Conservation (phyloP, 2,113 vertebrate species). For the Oryzias woworae region DNA sequence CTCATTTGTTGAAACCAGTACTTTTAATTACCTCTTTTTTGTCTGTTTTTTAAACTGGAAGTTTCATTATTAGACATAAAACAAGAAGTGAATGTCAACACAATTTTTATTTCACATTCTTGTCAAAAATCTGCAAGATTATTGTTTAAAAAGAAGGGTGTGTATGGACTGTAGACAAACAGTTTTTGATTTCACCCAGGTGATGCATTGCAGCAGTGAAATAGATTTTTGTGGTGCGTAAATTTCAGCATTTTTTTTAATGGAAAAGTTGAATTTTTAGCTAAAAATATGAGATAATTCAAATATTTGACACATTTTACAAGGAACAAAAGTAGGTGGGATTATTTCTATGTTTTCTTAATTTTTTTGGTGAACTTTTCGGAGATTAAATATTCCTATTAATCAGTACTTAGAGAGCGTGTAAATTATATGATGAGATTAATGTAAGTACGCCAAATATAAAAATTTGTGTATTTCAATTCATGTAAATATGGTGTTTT, state of each 20-base stretch:
- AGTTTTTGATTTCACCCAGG: constrained; percentile 37
- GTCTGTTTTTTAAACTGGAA: constrained; percentile 14
- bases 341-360: constrained; percentile 75
- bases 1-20: constrained; percentile 36
- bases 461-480: constrained; percentile 92
- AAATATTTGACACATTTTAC: constrained; percentile 52
- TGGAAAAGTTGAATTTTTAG: constrained; percentile 16
- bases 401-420: constrained; percentile 91
- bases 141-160: constrained; percentile 50
- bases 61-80: constrained; percentile 20
- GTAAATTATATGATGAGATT: constrained; percentile 93
- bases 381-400: constrained; percentile 73
- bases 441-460: constrained; percentile 99
- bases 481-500: constrained; percentile 99
- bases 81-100: constrained; percentile 4
- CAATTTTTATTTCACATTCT: constrained; percentile 57
- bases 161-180: constrained; percentile 34
- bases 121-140: constrained; percentile 68
- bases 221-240: constrained; percentile 37
- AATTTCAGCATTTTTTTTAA: constrained; percentile 53
- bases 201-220: constrained; percentile 43
- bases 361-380: constrained; percentile 67
- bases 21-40: constrained; percentile 41
- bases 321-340: constrained; percentile 43
- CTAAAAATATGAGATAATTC: constrained; percentile 63